phyloP scores from a whole-genome alignment of 2,888 invertebrate genomes.

The Dendrolimus houi region DNA sequence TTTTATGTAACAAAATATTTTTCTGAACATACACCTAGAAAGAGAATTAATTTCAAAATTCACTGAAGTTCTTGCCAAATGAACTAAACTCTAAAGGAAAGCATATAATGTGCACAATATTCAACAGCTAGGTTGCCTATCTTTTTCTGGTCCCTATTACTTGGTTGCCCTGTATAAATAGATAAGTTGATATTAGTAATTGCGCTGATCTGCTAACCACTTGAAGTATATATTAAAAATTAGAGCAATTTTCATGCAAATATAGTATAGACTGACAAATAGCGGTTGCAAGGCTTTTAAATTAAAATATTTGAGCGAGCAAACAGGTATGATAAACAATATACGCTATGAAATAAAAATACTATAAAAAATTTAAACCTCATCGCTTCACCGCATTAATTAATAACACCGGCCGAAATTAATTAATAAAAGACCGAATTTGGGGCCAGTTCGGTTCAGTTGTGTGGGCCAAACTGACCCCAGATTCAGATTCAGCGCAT shows the following conservation, averaged over 20 bases:
- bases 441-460: too few species aligned
- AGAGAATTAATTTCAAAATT: not conserved
- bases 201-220: not conserved
- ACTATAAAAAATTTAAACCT: too few species aligned
- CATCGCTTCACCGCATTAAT: too few species aligned
- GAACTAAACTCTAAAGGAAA: not conserved
- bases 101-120: not conserved
- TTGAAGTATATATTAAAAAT: not conserved
- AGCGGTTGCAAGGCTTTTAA: too few species aligned
- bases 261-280: not conserved
- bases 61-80: not conserved
- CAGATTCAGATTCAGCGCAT: too few species aligned
- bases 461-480: too few species aligned
- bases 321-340: too few species aligned
- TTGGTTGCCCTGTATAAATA: not conserved
- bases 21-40: not conserved
- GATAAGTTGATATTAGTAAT: not conserved
- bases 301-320: too few species aligned
- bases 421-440: too few species aligned
- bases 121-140: not conserved
- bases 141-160: not conserved
- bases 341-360: too few species aligned
- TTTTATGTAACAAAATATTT: not conserved
- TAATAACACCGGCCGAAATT: too few species aligned
- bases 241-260: not conserved